These are phyloP conservation scores for Microvelia longipes DNA, from an alignment of 1,140 invertebrate species.

Conservation along the genomic window DNA sequence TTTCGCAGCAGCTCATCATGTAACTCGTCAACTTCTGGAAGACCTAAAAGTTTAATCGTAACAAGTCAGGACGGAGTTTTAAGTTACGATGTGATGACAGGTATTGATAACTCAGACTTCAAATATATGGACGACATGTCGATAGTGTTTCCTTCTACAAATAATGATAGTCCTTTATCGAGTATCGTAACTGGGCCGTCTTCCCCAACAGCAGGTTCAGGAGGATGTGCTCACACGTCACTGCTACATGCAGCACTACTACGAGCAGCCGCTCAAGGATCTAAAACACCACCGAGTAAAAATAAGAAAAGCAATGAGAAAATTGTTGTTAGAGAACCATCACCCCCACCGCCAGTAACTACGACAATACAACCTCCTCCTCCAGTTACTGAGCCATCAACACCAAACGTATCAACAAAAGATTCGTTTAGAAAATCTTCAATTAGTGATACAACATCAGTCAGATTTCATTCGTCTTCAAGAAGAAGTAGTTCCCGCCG, in stretches of 20 bases:
- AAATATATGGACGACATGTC: conserved; percentile 83
- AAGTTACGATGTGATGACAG: conserved; percentile 57
- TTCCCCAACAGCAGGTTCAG: conserved; percentile 26
- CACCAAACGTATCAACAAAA: neutral
- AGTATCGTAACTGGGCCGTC: conserved; percentile 33
- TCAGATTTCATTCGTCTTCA: neutral
- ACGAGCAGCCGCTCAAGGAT: conserved; percentile 41
- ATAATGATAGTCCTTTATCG: conserved; percentile 53
- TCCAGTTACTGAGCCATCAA: conserved; percentile 14
- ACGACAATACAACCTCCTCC: conserved; percentile 19
- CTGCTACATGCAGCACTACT: conserved; percentile 51
- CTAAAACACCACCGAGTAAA: conserved; percentile 34
- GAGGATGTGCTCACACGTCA: conserved; percentile 33
- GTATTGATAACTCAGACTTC: conserved; percentile 63
- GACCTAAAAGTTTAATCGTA: conserved; percentile 39
- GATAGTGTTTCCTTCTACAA: conserved; percentile 57
- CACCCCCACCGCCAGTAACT: conserved; percentile 37
- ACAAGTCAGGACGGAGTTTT: conserved; percentile 34
- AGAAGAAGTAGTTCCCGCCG: neutral
- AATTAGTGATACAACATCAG: neutral
- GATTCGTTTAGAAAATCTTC: conserved; percentile 8
- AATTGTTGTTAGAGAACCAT: conserved; percentile 39
- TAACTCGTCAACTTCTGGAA: conserved; percentile 34
- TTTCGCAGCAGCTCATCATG: conserved; percentile 50
- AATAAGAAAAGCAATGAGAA: conserved; percentile 54